Percentiles rank a stretch among this genome's conserved stretches.
phyloP scores from a whole-genome alignment of 2,888 invertebrate species.

The Pyralis farinalis region DNA sequence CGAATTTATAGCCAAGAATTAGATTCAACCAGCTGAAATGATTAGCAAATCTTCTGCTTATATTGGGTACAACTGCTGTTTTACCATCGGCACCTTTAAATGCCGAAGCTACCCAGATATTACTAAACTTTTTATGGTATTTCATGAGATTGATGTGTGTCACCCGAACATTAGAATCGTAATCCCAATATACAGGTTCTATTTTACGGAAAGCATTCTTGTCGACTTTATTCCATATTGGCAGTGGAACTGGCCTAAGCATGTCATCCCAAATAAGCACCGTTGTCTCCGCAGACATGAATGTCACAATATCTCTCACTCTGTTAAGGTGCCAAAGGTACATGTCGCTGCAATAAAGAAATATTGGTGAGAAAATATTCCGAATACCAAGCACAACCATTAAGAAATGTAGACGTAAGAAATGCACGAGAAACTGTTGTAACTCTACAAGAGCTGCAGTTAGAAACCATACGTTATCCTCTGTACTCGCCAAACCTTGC shows the following conservation, averaged over 20 bases:
- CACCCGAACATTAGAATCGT: conserved; percentile 49
- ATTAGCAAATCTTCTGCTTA: conserved; percentile 85
- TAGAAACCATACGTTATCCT: too few species aligned
- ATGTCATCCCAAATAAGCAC: conserved; percentile 93
- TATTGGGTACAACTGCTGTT: conserved; percentile 73
- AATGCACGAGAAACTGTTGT: too few species aligned
- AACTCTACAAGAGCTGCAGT: too few species aligned
- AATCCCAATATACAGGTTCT: conserved; percentile 88
- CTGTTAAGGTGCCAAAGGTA: conserved; percentile 83
- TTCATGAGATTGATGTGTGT: conserved; percentile 42
- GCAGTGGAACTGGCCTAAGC: conserved; percentile 80
- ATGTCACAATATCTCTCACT: conserved; percentile 69
- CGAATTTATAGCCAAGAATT: conserved; percentile 71
- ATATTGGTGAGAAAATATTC: not conserved
- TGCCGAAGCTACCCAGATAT: conserved; percentile 91
- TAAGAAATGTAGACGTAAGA: too few species aligned
- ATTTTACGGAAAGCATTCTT: conserved; percentile 70
- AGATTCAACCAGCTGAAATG: conserved; percentile 86
- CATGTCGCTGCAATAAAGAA: conserved; percentile 65
- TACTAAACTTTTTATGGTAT: conserved; percentile 75
- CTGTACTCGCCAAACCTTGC: too few species aligned
- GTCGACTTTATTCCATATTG: conserved; percentile 59
- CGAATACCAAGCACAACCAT: too few species aligned
- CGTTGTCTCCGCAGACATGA: conserved; percentile 69
- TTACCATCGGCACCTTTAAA: conserved; percentile 89